Evolutionary conservation across 2,113 vertebrate genomes (phyloP), one percentile per base, ranked within the genome.

Genomic region (Oreochromis spilurus): DNA sequence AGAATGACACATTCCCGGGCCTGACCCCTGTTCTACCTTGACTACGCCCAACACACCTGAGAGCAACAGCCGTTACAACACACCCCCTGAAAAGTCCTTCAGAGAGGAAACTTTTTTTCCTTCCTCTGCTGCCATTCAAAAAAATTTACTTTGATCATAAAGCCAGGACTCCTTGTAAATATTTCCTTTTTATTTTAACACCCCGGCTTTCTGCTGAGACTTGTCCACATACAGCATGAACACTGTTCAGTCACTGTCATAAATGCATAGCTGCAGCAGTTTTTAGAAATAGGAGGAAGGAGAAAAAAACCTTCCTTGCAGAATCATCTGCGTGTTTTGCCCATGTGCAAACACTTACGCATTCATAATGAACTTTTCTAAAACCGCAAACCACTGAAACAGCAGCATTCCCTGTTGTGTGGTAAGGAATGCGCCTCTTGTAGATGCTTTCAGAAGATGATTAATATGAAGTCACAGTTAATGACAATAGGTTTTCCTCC

Each of bases 21-120:
- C 45, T 79, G 9, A 81, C 67, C 88, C 58, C n/a, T 53, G 58
- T 72, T 86, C 82, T 85, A 83, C 86, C 54, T 82, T 21, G 62
- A 60, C 88, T 84, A 93, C 91, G 50, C 89, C 92, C 83, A 43
- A 82, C 85, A 88, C 88, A 94, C 87, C 89, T 91, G 83, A 80
- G 17, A 79, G 55, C 53, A 7, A 26, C 58, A 58, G 45, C 21
- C 19, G 57, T 81, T 43, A n/a, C 62, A 82, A 53, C 79, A 34
- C 50, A 88, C 89, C 78, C 86, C 62, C 67, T 90, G 55, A 55
- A 67, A 89, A 81, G 19, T 79, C 70, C 38, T 72, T 6, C 5
- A 54, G 21, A 5, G 0, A 43, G 0, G 26, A 84, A 54, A 34
- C 31, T 14, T 55, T 78, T 78, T 88, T 17, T 13, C 13, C 6